Percentiles rank a stretch among this genome's conserved stretches.
Evolutionary conservation across 2,888 invertebrate genomes (phyloP).

Genomic region (Chorisops tibialis): DNA sequence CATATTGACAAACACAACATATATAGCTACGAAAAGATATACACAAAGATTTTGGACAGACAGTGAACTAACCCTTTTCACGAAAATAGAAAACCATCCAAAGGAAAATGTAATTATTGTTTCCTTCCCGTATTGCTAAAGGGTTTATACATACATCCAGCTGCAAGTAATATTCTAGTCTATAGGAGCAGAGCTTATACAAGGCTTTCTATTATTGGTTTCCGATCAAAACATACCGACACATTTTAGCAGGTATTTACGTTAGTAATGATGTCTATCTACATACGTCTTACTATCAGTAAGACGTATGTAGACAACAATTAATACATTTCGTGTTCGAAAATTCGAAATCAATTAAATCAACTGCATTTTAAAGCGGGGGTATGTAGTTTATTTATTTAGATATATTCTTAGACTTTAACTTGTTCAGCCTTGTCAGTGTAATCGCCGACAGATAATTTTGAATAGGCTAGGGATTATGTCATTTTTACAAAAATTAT

Average conservation of each 20-base stretch:
- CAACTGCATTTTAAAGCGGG: no score
- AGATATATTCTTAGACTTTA: no score
- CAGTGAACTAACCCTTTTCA: not conserved
- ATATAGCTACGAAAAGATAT: not conserved
- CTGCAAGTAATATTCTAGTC: constrained; percentile 2
- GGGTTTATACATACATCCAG: no score
- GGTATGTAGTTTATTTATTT: no score
- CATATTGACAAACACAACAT: not conserved
- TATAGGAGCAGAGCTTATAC: constrained; percentile 4
- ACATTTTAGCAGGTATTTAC: no score
- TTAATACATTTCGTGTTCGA: not conserved
- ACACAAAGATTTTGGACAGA: not conserved
- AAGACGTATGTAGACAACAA: no score
- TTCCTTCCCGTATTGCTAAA: not conserved
- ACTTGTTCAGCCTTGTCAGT: no score
- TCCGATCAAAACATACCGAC: no score
- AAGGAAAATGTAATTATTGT: constrained; percentile 23
- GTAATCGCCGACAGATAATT: no score
- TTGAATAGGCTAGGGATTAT: no score
- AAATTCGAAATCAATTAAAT: constrained; percentile 10
- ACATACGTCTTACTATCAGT: no score
- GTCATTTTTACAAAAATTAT: no score
- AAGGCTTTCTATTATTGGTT: not conserved
- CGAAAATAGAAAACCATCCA: not conserved
- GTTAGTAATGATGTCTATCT: not conserved